Conservation (phyloP, 1,140 invertebrate species). For the Drosophila suzukii region DNA sequence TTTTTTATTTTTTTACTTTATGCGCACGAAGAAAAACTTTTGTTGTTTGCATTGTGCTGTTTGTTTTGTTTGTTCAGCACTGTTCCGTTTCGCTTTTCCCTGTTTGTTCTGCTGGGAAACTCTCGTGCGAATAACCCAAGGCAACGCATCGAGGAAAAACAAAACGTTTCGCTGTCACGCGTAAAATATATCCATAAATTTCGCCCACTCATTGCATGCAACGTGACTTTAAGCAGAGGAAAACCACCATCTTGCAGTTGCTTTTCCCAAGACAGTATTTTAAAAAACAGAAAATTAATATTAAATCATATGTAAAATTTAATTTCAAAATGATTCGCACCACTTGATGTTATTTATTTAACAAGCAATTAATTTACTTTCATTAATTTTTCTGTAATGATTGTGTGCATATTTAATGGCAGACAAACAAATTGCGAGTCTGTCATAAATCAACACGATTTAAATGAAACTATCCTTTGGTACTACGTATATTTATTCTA, state of each 20-base stretch:
- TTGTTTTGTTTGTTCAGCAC: conserved; percentile 64
- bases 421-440: background rate
- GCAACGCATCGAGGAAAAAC: conserved; percentile 55
- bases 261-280: background rate
- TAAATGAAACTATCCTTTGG: background rate
- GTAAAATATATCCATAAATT: conserved; percentile 78
- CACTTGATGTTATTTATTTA: background rate
- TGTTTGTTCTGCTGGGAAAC: conserved; percentile 69
- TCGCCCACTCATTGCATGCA: conserved; percentile 60
- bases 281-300: background rate
- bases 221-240: conserved; percentile 61
- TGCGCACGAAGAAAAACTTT: conserved; percentile 47
- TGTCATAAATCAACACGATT: background rate
- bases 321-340: background rate
- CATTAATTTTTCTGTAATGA: background rate
- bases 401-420: background rate
- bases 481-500: background rate
- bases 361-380: background rate
- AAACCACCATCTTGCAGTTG: background rate
- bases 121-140: conserved; percentile 54
- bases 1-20: conserved; percentile 17
- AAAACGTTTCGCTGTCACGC: conserved; percentile 70
- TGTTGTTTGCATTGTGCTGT: conserved; percentile 53
- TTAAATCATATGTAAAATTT: background rate
- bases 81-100: conserved; percentile 53